These are phyloP conservation scores for Leucoraja ocellata DNA, from an alignment of 2,797 vertebrate species.

Conservation along the genomic window DNA sequence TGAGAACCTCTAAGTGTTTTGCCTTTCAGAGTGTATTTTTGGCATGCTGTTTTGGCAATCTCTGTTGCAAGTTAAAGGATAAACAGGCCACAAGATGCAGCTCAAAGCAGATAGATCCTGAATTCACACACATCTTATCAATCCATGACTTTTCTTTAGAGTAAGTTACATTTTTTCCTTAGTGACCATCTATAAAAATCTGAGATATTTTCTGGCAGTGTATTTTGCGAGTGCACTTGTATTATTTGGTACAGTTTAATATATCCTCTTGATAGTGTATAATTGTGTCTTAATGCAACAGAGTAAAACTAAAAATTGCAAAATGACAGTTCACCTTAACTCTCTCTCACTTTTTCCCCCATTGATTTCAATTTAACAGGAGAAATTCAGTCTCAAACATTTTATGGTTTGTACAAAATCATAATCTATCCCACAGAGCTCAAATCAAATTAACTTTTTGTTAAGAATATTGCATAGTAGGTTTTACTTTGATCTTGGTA, in stretches of 20 bases:
- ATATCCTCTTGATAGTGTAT: not conserved
- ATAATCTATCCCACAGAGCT: not conserved
- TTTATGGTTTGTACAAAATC: not conserved
- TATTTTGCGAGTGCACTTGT: not conserved
- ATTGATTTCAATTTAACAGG: not conserved
- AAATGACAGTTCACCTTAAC: not conserved
- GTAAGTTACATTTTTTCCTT: not conserved
- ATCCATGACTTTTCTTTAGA: too few relatives aligned
- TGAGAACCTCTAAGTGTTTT: constrained; percentile 44
- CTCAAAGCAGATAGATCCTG: not conserved
- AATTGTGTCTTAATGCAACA: not conserved
- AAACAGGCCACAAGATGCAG: constrained; percentile 39
- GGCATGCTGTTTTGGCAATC: not conserved
- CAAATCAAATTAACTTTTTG: not conserved
- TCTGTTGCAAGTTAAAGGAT: constrained; percentile 30
- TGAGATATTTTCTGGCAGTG: not conserved
- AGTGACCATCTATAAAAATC: not conserved
- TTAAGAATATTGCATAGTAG: not conserved
- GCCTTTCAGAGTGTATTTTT: constrained; percentile 41
- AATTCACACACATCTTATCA: not conserved
- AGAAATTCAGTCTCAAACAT: not conserved
- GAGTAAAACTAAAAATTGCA: not conserved
- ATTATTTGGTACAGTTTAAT: not conserved
- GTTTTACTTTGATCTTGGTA: too few relatives aligned
- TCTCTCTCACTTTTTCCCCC: not conserved